Base-by-base conservation (phyloP, 2,113 vertebrate species). In the Mus pahari region DNA sequence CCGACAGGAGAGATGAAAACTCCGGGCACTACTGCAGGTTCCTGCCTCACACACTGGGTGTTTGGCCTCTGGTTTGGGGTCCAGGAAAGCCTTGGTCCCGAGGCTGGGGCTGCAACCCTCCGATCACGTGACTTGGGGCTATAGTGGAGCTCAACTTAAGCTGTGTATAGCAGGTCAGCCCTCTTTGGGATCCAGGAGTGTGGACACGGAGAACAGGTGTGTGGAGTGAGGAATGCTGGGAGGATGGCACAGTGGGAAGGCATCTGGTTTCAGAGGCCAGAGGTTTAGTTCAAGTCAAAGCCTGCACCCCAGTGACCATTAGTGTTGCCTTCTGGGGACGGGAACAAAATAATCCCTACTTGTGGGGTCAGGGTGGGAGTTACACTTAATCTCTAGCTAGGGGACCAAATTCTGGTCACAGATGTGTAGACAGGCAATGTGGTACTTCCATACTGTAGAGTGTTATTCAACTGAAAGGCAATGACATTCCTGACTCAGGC, bases 151-250 rank as follows among this genome's bases (percentile, higher is more conserved):
- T 88, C 45, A 58, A 33, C 48, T 48, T 55, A 74, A 96, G 58
- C 8, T 13, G 7, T 70, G 22, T 0, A 22, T 0, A 55, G 4
- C 1, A 0, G 31, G 13, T 87, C 71, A 45, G 50, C 73, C n/a
- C 81, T 39, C 26, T 62, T 88, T n/a, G 12, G 5, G 94, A 96
- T 62, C 73, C 78, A 48, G 53, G 42, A 3, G 1, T 31, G 2
- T 68, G n/a, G 77, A 82, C 60, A 58, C 82, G 20, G 58, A 89
- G 36, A 50, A 33, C n/a, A 36, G 79, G 70, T 28, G 13, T 13
- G 5, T 83, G 31, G 58, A 17, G 26, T 33, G 60, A 90, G 71
- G 68, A 39, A 71, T 19, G 64, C 83, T 91, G 75, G 58, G n/a
- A 42, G 45, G n/a, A 90, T 16, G 42, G 2, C 53, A 31, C 22